Conservation (phyloP, 2,113 vertebrate species). For the Strix uralensis region DNA sequence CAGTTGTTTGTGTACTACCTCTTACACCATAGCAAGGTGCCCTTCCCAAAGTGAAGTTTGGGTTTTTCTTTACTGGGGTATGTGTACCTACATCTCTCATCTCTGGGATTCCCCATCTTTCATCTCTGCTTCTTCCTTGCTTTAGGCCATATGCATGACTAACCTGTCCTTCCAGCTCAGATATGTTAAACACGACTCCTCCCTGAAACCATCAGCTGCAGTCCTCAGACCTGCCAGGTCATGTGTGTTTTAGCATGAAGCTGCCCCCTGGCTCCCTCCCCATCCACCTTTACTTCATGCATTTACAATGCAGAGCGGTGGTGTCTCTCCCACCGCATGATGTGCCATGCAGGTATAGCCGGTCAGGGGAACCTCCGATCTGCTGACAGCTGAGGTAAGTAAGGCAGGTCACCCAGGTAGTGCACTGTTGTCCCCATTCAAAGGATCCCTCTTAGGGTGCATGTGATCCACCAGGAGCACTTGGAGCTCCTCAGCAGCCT, state of each 20-base stretch:
- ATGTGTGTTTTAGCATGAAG: neutral
- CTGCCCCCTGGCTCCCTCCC: neutral
- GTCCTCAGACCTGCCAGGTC: neutral
- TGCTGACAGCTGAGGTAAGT: neutral
- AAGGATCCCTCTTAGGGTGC: neutral
- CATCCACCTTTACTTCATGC: neutral
- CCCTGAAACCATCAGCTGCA: constrained; percentile 24
- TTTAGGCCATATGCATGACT: neutral
- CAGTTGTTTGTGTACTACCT: neutral
- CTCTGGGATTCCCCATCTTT: constrained; percentile 38
- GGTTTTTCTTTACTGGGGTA: neutral
- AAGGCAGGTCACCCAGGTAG: neutral
- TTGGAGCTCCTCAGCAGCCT: neutral
- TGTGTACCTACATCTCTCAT: neutral
- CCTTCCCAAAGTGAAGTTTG: neutral
- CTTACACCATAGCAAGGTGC: neutral
- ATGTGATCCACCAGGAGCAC: neutral
- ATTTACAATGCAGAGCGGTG: neutral
- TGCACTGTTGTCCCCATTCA: neutral
- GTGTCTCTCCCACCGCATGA: neutral
- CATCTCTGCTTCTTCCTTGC: constrained; percentile 22
- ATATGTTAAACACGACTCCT: neutral
- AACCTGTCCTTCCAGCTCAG: constrained; percentile 39
- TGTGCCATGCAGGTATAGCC: neutral
- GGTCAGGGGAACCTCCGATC: neutral